phyloP scores from a whole-genome alignment of 2,888 invertebrate species.

The Perizoma flavofasciatum region DNA sequence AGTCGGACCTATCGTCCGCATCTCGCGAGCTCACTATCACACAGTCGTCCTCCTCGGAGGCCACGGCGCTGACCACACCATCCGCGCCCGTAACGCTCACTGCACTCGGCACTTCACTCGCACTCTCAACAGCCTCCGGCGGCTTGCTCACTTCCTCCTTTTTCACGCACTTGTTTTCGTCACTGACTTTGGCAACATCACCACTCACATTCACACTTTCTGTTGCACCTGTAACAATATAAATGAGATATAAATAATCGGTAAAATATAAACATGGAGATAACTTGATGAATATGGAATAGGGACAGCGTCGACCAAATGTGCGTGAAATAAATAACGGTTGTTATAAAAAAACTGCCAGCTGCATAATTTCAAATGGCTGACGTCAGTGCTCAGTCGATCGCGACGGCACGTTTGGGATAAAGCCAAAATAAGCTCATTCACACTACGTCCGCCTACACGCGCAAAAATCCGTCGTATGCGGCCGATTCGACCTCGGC shows the following conservation, averaged over 20 bases:
- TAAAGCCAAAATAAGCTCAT: conserved; percentile 74
- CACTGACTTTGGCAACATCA: conserved; percentile 74
- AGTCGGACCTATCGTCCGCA: conserved; percentile 85
- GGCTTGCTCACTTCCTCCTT: conserved; percentile 61
- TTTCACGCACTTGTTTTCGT: conserved; percentile 76
- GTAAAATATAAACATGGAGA: not conserved
- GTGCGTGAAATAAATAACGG: conserved; percentile 37
- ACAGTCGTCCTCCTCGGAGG: conserved; percentile 86
- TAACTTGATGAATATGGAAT: not conserved
- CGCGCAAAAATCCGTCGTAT: conserved; percentile 56
- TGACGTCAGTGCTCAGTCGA: conserved; percentile 60
- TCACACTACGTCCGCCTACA: conserved; percentile 70
- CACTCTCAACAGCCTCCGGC: conserved; percentile 58
- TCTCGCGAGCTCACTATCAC: conserved; percentile 85
- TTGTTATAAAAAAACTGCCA: conserved; percentile 52
- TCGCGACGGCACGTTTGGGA: conserved; percentile 68
- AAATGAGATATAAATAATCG: conserved; percentile 24
- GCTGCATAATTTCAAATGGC: conserved; percentile 57
- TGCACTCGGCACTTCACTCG: conserved; percentile 78
- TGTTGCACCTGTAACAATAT: conserved; percentile 73
- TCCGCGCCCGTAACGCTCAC: conserved; percentile 75
- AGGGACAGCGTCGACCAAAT: conserved; percentile 23
- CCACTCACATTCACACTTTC: conserved; percentile 75
- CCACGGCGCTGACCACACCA: conserved; percentile 81
- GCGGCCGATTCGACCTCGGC: conserved; percentile 37